Base-by-base conservation (phyloP, 2,113 vertebrate species). In the Prolemur simus region DNA sequence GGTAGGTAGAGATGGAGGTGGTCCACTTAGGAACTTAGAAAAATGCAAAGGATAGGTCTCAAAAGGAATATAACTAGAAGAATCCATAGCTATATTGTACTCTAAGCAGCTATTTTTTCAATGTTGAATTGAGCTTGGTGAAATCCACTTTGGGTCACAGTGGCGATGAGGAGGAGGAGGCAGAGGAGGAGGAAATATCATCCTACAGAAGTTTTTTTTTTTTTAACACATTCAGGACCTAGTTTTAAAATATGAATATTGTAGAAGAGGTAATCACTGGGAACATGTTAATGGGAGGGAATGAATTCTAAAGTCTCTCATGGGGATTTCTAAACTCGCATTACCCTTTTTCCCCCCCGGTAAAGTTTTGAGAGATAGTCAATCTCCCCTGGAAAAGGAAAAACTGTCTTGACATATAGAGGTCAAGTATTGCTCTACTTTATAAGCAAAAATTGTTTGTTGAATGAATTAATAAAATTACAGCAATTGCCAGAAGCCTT, bases 381-480 rank as follows among this genome's bases (percentile, higher is more conserved):
- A 77, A 0, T 89, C 49, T 94, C 94, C 42, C 56, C 37, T 86
- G 60, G 73, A 49, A 94, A 49, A 88, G 37, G 47, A 21, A 73
- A 94, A 95, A 34, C 39, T 37, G 0, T 54, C 64, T 94, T 96
- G 76, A 90, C 58, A 85, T 66, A 74, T 42, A 81, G 85, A 96
- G 85, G 66, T 66, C 47, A 87, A 92, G 25, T 49, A 10, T 42
- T 54, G 21, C 64, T 76, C 56, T 82, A 78, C 77, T 89, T 76
- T 95, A 37, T 69, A 69, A 64, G 54, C 85, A 39, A 71, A 93
- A 95, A 85, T 39, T 68, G 45, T 92, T 89, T 87, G 34, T 45
- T 87, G 58, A 91, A 21, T 94, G 76, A 91, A 91, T 93, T 63
- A 54, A 71, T 87, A 21, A 95, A 93, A 68, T 73, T 82, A 80